Base-by-base conservation (phyloP, 2,888 invertebrate genomes). In the Pheosia tremula region DNA sequence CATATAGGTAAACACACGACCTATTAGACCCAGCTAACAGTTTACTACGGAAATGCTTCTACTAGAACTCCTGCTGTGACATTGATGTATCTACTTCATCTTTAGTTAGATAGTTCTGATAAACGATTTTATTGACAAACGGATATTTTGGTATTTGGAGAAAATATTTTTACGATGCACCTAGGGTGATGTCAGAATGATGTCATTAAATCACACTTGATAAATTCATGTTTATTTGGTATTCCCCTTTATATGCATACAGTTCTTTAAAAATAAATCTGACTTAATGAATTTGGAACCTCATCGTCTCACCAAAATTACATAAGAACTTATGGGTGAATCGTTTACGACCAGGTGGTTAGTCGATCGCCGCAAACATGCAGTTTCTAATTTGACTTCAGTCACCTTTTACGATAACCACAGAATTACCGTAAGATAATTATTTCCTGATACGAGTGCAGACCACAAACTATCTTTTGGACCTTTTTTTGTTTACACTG, bases 21-120 rank as follows among this genome's bases (percentile, higher is more conserved):
- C 64, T 39, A 69, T 71, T 63, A 70, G 57, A 65, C 63, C 61
- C 62, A 56, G 62, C 64, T 61, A 69, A 60, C 68, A 63, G 64
- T 63, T 68, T 61, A 66, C 63, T 66, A 68, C 56, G 59, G 67
- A 69, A 77, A 77, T 74, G 60, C 68, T 70, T 66, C 70, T 70
- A 67, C 61, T 45, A 58, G 72, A 77, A 74, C 67, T 69, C 60
- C 59, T 65, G 58, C 60, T 56, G 41, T 67, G 77, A 77, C 75
- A 73, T 67, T 76, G 76, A 76, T 73, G 63, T 62, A 77, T 75
- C 67, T 64, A 63, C 66, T 65, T 69, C 73, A 75, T 73, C 73
- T 76, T 68, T 73, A 63, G 66, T 71, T 61, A 53, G 37, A 52
- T 60, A 64, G 63, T 66, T 56, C 56, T 41, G 52, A 60, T 63